A percentile compares a stretch with the other conserved stretches of the same genome.
Evolutionary conservation across 2,888 invertebrate genomes (phyloP).

Genomic region (Tupiocoris notatus): DNA sequence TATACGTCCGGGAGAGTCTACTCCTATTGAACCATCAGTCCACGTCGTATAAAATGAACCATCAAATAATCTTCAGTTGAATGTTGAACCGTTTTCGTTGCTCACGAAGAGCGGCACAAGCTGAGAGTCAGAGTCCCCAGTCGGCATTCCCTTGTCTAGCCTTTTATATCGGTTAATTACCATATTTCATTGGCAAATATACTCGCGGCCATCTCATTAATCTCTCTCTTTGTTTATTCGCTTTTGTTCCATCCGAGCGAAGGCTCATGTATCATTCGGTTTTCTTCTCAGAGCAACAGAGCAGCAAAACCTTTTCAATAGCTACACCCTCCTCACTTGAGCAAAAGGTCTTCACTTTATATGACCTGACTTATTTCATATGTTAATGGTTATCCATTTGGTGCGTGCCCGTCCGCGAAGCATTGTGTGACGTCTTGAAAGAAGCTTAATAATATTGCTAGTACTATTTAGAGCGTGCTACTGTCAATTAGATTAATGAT

Average conservation of each 20-base stretch:
- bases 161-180: conserved; percentile 43
- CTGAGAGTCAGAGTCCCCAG: neutral
- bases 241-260: conserved; percentile 15
- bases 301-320: conserved; percentile 31
- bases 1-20: too few relatives aligned
- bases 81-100: neutral
- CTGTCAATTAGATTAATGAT: too few relatives aligned
- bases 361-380: conserved; percentile 27
- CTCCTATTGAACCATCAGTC: neutral
- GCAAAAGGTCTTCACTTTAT: conserved; percentile 24
- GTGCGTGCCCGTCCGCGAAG: neutral
- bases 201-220: conserved; percentile 30
- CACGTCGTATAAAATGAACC: neutral
- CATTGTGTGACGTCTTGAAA: neutral
- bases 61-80: neutral
- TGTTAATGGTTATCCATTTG: conserved; percentile 35
- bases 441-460: too few relatives aligned
- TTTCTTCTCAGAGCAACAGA: conserved; percentile 5
- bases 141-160: neutral
- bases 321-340: neutral
- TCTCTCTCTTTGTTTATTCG: conserved; percentile 37
- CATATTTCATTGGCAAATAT: conserved; percentile 46
- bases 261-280: conserved; percentile 33
- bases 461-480: too few relatives aligned
- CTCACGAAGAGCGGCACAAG: neutral